phyloP scores from a whole-genome alignment of 2,888 invertebrate genomes.

The Nymphalis c-album region DNA sequence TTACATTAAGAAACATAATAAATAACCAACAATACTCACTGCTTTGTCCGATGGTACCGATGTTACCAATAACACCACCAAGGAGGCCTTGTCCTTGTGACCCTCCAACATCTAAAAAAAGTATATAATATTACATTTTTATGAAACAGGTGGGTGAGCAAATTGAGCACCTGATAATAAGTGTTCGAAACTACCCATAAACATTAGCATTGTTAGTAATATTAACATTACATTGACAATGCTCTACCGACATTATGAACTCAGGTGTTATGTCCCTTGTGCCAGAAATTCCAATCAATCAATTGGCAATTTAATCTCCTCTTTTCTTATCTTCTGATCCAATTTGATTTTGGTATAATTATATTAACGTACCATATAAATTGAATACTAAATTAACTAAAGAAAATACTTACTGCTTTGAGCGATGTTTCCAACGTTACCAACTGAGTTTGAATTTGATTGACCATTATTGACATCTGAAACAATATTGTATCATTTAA shows the following conservation, averaged over 20 bases:
- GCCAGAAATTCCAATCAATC: no score
- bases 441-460: background rate
- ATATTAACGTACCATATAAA: no score
- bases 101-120: background rate
- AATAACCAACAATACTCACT: background rate
- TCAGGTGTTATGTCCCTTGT: no score
- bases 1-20: background rate
- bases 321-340: no score
- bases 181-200: no score
- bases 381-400: background rate
- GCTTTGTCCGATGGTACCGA: constrained; percentile 4
- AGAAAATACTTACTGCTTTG: constrained; percentile 22
- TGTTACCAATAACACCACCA: constrained; percentile 3
- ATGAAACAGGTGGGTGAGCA: no score
- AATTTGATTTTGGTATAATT: no score
- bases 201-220: no score
- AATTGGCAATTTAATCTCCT: no score
- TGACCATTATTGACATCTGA: constrained; percentile 2
- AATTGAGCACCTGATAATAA: no score
- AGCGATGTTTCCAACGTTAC: constrained; percentile 11
- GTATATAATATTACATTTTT: background rate
- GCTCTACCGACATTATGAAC: no score
- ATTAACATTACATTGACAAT: no score
- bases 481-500: background rate
- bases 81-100: background rate